Base-by-base conservation (phyloP, 2,113 vertebrate genomes). In the Misgurnus anguillicaudatus region DNA sequence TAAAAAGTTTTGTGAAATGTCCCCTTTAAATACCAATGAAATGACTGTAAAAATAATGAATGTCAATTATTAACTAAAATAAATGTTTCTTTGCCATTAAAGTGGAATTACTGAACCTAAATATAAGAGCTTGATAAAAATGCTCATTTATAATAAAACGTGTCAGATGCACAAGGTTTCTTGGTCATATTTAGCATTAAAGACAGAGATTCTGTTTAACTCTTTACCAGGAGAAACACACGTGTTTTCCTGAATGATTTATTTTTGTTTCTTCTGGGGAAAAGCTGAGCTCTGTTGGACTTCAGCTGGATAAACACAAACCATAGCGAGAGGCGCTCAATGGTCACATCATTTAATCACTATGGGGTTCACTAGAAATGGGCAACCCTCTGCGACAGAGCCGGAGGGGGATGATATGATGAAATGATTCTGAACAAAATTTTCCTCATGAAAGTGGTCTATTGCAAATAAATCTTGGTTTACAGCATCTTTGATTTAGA, bases 231-330 rank as follows among this genome's bases (percentile, higher is more conserved):
- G 24, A 57, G 21, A 74, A 66, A 64, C 79, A 55, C 62, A 80
- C 84, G 80, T 78, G 57, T 79, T 78, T 85, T 80, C 86, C 75
- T 74, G 62, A 83, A 80, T 85, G 84, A 87, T 86, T 89, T 86
- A 85, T 86, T 85, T 73, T 82, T 55, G 75, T 76, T 71, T 77
- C 82, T 5, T 76, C 41, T 57, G 77, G 21, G 61, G 70, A 21
- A 79, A 21, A 69, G 71, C 68, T 62, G 79, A 75, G 69, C 87
- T 83, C 89, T 82, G 88, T 87, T 87, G 89, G 89, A 91, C 91
- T 91, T 91, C 91, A 91, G 91, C 90, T 93, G 90, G 87, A 88
- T 90, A 90, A 92, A 93, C 90, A 93, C 83, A 88, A 83, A 90
- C 91, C 63, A 65, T 85, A 5, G 89, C 89, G 90, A 86, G 83